Evolutionary conservation across 53 echinoderm and acorn worm genomes (phyloP).

Genomic region (Holothuria leucospilota): DNA sequence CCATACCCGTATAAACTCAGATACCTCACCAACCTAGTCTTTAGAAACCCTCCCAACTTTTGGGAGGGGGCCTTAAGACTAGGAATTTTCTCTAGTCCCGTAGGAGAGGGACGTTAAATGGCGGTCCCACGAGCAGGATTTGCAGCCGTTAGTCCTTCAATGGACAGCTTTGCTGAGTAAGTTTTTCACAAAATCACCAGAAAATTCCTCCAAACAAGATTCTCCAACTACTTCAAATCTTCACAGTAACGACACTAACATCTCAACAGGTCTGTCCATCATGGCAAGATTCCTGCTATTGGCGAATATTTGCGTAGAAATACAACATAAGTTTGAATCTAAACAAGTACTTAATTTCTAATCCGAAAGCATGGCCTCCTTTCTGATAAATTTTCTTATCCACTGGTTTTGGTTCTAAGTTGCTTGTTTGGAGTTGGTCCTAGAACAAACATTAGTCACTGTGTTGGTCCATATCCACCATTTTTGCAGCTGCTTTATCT

Average conservation of each 20-base stretch:
- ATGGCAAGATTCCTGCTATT: not conserved
- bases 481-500: constrained; percentile 65
- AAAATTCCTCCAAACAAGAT: too few species aligned
- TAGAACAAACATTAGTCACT: constrained; percentile 84
- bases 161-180: too few species aligned
- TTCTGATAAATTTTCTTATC: constrained; percentile 78
- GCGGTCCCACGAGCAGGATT: too few species aligned
- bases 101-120: too few species aligned
- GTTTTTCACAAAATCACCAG: too few species aligned
- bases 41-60: too few species aligned
- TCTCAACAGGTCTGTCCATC: not conserved
- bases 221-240: not conserved
- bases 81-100: too few species aligned
- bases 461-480: constrained; percentile 64
- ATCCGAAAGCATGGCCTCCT: constrained; percentile 84
- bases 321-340: too few species aligned
- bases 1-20: too few species aligned
- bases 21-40: too few species aligned
- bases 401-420: constrained; percentile 75
- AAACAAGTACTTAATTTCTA: constrained; percentile 62
- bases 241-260: not conserved
- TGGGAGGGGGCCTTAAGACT: too few species aligned
- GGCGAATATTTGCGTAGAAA: not conserved
- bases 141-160: too few species aligned
- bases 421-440: constrained; percentile 93